Evolutionary conservation across 2,888 invertebrate species (phyloP), one percentile per base, ranked within the genome.

Genomic region (Epistrophella euchroma): DNA sequence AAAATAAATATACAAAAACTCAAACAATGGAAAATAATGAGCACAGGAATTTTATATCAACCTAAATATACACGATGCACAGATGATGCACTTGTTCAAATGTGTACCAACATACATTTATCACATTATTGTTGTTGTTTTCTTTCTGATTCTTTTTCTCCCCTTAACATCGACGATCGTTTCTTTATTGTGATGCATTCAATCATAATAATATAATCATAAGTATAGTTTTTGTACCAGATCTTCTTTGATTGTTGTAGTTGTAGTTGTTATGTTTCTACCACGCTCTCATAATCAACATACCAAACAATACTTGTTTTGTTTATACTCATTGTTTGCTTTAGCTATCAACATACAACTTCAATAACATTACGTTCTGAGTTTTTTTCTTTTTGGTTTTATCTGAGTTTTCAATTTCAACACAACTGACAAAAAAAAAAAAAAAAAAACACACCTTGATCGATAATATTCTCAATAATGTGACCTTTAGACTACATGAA

Each of bases 41-140:
- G 19, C 45, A 47, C 28, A 47, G 19, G 19, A 47, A 47, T 66
- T 66, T 9, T 47, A 47, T 45, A 64, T 64, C 64, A 47, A 45
- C 64, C 64, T 64, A n/a, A 64, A 66, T 47, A 47, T 4, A 43
- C 62, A 25, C 19, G 3, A 22, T 22, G 37, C 58, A 37, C 25
- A 25, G 4, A 47, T 19, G 52, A 58, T 66, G 66, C 66, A 66
- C 47, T 66, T 66, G 66, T 66, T 66, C 47, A 66, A 66, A 47
- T 66, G 19, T 47, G 4, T 40, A 7, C 43, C 62, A 60, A 62
- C 62, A 45, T 32, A 40, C 22, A n/a, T 62, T 62, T 62, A 62
- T 62, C 43, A 62, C 22, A 28, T 28, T 32, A 25, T n/a, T 19
- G 28, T 17, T 45, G 15, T 43, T 32, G 9, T 17, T 64, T 19